Percentiles rank a stretch among this genome's conserved stretches.
These are phyloP conservation scores for Bothrops alternatus DNA, from an alignment of 2,797 vertebrate genomes.

Conservation along the genomic window DNA sequence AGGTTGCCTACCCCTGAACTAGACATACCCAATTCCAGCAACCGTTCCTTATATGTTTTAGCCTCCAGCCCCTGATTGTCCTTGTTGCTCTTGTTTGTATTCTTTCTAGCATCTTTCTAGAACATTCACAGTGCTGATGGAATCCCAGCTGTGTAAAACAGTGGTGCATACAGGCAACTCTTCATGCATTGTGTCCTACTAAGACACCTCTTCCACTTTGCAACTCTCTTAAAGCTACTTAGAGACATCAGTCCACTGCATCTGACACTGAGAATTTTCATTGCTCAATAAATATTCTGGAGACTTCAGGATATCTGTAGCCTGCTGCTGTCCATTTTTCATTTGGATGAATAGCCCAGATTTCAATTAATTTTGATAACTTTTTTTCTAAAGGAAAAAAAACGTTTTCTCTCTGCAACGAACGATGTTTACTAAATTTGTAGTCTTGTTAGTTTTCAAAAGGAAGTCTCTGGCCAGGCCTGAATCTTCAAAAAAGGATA, in stretches of 20 bases:
- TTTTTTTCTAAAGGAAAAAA: slow-evolving; percentile 13
- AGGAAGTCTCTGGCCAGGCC: not conserved
- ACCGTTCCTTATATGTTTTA: too few species aligned
- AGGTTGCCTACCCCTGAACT: too few species aligned
- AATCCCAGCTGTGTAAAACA: not conserved
- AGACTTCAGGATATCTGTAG: not conserved
- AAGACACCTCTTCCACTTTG: not conserved
- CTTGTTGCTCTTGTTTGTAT: too few species aligned
- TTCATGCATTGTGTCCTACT: not conserved
- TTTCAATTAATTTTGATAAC: slow-evolving; percentile 47
- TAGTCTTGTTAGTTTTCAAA: slow-evolving; percentile 30
- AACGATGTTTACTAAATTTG: slow-evolving; percentile 26
- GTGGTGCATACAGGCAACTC: not conserved
- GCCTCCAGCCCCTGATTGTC: too few species aligned
- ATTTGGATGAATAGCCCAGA: not conserved
- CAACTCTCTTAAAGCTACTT: not conserved
- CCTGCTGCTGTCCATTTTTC: slow-evolving; percentile 11
- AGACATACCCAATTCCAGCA: too few species aligned
- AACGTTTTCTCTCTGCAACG: slow-evolving; percentile 10
- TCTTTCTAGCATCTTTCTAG: too few species aligned
- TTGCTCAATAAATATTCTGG: not conserved
- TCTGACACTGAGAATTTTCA: not conserved
- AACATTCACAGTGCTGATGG: not conserved
- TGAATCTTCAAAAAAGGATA: not conserved
- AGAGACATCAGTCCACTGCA: not conserved